Base-by-base conservation (phyloP, 1,140 invertebrate species). In the Brachionus plicatilis region DNA sequence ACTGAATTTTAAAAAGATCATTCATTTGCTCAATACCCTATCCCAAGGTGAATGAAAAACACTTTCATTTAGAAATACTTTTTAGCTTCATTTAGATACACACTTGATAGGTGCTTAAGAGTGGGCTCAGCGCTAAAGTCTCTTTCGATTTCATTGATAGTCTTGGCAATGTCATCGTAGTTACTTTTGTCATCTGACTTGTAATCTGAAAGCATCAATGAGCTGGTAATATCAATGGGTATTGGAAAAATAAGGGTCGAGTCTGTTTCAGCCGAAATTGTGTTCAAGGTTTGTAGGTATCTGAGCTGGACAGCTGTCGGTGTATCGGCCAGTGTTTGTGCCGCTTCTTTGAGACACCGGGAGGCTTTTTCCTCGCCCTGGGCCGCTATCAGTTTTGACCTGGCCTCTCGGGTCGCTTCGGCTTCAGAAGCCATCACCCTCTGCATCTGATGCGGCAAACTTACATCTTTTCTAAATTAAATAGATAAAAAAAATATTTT, bases 241-340 rank as follows among this genome's bases (percentile, higher is more conserved):
- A 98, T 91, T 27, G 96, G 96, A 90, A 98, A 98, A 82, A 98
- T 94, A 87, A 98, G 98, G 8, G 96, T 98, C 3, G 96, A 97
- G 89, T 97, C 98, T 91, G 97, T 98, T 91, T 98, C 96, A 1
- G 96, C 95, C 53, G 95, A 95, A 89, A 98, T 97, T 8, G 94
- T 94, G 89, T 94, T 97, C 80, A 98, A 90, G 5, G 95, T 96
- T 91, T 97, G 92, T 27, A 92, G 87, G 86, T 92, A 92, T 20
- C 92, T 89, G 3, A 95, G 92, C 90, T 96, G 95, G 60, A 96
- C 89, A 3, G 95, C 95, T 7, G 94, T 93, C 14, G 95, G 94
- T 84, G 87, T 87, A 20, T 76, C 68, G 12, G 53, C 12, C 5
- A 85, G 50, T 20, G 82, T 43, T 12, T 66, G 43, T 20, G 84